Base-by-base conservation (phyloP, 2,888 invertebrate genomes). In the Tinea trinotella region DNA sequence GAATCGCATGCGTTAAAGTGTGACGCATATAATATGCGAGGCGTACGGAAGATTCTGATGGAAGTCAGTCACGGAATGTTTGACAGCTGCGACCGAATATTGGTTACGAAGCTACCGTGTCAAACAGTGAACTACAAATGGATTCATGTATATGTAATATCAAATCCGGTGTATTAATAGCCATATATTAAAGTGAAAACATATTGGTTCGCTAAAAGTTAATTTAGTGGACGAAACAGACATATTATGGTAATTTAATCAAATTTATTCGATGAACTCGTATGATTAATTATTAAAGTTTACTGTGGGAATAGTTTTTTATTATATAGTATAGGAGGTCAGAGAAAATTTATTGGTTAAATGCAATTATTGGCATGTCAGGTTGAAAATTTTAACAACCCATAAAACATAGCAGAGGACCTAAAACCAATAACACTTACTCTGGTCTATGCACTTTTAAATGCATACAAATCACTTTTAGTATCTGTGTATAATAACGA, bases 1-100 rank as follows among this genome's bases (percentile, higher is more conserved):
- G 66, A 70, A 68, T 59, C 58, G 64, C 61, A 68, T 66, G 73
- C 78, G 76, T 68, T 63, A 75, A 72, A 73, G 71, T 72, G 73
- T 77, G 74, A 78, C 75, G 70, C 19, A 13, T 50, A 19, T 5
- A 2, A 24, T 50, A 24, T 24, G 13, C 50, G 24, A 24, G 24
- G 24, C 56, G 62, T 63, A 58, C 71, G 78, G 75, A 79, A 78
- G 72, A 76, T 62, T 58, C 70, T 67, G 74, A 76, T 68, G 64
- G 68, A 69, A 66, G 64, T 59, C 64, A 66, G 64, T 64, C 68
- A 71, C 62, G 67, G 62, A 64, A 61, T 54, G 61, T 67, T 64
- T 64, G 70, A 68, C 74, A 70, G 67, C 68, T 68, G 65, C 52
- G 57, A 53, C 53, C n/a, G 54, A 71, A 70, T 73, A 65, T 71